These are phyloP conservation scores for Dinomys branickii DNA, from an alignment of 2,113 vertebrate species.

Conservation along the genomic window DNA sequence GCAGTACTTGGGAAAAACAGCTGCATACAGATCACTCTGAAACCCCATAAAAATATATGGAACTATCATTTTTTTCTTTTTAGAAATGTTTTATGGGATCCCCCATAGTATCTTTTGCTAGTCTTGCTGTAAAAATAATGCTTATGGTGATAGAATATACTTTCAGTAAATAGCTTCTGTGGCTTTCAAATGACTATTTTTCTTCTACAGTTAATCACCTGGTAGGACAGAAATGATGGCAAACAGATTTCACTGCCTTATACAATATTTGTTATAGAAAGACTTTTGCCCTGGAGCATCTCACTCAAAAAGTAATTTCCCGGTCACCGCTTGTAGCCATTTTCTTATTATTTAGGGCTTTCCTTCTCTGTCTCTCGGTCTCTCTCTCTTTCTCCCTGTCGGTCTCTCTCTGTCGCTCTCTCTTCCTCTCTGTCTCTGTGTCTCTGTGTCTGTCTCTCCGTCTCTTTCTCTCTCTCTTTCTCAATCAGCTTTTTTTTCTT, in stretches of 20 bases:
- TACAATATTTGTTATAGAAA: slow-evolving; percentile 78
- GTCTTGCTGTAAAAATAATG: slow-evolving; percentile 77
- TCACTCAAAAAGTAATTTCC: slow-evolving; percentile 77
- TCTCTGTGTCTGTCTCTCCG: no score
- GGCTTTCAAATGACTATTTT: slow-evolving; percentile 74
- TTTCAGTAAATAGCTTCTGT: slow-evolving; percentile 76
- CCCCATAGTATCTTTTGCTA: slow-evolving; percentile 72
- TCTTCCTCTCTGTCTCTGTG: not conserved
- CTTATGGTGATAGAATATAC: slow-evolving; percentile 79
- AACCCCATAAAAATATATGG: slow-evolving; percentile 72
- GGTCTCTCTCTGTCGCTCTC: not conserved
- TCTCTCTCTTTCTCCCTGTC: not conserved
- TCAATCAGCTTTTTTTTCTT: slow-evolving; percentile 34
- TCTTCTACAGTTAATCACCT: slow-evolving; percentile 77
- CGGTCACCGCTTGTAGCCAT: slow-evolving; percentile 59
- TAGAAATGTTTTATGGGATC: slow-evolving; percentile 76
- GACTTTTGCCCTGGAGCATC: slow-evolving; percentile 62
- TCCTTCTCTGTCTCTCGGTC: not conserved
- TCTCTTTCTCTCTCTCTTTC: not conserved
- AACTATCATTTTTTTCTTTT: slow-evolving; percentile 71
- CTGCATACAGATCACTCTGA: slow-evolving; percentile 68
- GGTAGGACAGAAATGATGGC: slow-evolving; percentile 69
- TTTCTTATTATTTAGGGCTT: slow-evolving; percentile 57
- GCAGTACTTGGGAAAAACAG: slow-evolving; percentile 62
- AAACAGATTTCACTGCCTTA: slow-evolving; percentile 75